Evolutionary conservation across 2,797 vertebrate species (phyloP), one percentile per base, ranked within the genome.

Genomic region (Avahi laniger): DNA sequence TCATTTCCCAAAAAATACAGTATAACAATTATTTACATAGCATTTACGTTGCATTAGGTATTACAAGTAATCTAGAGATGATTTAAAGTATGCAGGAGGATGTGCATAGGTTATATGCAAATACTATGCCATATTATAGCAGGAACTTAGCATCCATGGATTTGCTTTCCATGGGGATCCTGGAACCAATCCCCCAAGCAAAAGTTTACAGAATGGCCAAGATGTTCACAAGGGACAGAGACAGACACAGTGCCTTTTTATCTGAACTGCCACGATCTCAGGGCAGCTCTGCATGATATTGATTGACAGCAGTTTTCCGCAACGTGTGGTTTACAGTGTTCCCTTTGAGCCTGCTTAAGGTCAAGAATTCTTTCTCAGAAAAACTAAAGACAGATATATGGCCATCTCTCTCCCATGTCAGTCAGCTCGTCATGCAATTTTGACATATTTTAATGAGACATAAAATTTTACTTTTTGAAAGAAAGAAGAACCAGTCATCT

Each of bases 381-480:
- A 82, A 38, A 70, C 4, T 14, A 82, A 76, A 91, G 8, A 72
- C 26, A 81, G 22, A 67, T 28, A 67, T 46, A 87, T 38, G 22
- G 0, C 20, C 17, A 63, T 50, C 30, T 75, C 26, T 50, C 41
- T 85, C 26, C 15, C 63, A 75, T 2, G 8, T 80, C 35, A 38
- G 33, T 33, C 65, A 86, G 73, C 6, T 85, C 14, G 35, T 79
- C 4, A 2, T 30, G 35, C 43, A 80, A 67, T 61, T 8, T 6
- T 81, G 26, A 82, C 3, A 73, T 78, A 78, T 18, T 92, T 96
- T 85, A 91, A 95, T 90, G 54, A 83, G 13, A 28, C 28, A 87
- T 5, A 59, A 17, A 80, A 69, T 70, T 80, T 79, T 83, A 43
- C 38, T 61, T 89, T 82, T 70, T 38, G 35, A 57, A 89, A 52